Conservation (phyloP, 2,113 vertebrate genomes). For the Pipra filicauda region DNA sequence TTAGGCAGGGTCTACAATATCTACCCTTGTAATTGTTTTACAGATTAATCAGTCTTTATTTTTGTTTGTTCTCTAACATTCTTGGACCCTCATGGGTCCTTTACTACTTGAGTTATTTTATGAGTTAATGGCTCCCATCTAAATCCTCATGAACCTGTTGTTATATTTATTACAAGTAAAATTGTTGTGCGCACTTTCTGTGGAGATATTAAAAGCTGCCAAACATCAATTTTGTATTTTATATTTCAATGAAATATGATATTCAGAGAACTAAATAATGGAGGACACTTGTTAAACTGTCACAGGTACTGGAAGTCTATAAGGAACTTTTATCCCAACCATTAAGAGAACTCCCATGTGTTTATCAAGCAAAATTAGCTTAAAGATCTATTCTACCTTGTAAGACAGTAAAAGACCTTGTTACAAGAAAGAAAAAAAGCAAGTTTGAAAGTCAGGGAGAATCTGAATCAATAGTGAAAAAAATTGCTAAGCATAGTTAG, state of each 20-base stretch:
- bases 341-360: neutral
- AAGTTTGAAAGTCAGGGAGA: neutral
- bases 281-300: neutral
- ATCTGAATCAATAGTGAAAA: neutral
- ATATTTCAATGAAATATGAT: neutral
- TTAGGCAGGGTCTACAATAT: neutral
- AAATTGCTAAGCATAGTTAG: neutral
- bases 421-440: neutral
- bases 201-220: neutral
- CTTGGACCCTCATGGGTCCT: neutral
- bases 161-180: neutral
- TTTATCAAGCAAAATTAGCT: constrained; percentile 1
- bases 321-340: neutral
- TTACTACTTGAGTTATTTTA: neutral
- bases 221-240: neutral
- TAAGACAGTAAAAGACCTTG: neutral
- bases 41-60: neutral
- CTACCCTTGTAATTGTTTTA: neutral
- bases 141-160: neutral
- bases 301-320: neutral
- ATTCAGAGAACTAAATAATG: neutral
- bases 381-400: neutral
- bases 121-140: neutral
- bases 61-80: neutral
- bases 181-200: neutral